Evolutionary conservation across 1,140 invertebrate species (phyloP).

Genomic region (Watersipora subatra): DNA sequence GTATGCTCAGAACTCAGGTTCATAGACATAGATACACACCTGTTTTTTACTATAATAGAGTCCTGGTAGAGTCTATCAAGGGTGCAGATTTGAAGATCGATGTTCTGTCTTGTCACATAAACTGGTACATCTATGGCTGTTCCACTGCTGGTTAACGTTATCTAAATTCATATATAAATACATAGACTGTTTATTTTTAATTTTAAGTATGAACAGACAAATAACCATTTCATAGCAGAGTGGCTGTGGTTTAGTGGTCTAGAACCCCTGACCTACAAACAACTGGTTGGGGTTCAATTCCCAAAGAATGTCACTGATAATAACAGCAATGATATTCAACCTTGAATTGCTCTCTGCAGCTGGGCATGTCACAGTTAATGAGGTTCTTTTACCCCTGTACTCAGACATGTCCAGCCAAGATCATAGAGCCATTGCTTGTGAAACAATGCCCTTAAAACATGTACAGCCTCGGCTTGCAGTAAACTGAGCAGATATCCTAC

Average conservation of each 20-base stretch:
- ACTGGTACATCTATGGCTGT: constrained; percentile 40
- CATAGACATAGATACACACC: constrained; percentile 21
- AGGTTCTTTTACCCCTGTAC: not conserved
- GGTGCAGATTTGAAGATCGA: constrained; percentile 40
- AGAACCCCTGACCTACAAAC: no score
- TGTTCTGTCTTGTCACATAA: constrained; percentile 32
- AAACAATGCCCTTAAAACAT: no score
- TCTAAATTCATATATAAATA: constrained; percentile 20
- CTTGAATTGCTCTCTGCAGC: no score
- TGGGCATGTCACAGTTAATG: not conserved
- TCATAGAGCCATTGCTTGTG: no score
- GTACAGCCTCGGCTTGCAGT: no score
- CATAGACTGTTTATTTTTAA: not conserved
- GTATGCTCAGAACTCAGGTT: no score
- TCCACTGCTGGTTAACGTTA: constrained; percentile 23
- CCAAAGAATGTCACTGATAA: no score
- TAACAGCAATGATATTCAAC: no score
- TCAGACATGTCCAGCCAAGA: no score
- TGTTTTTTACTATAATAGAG: constrained; percentile 36
- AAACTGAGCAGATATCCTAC: no score
- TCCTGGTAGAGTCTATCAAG: constrained; percentile 40
- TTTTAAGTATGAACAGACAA: not conserved
- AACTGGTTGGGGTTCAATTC: no score
- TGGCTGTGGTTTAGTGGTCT: not conserved
- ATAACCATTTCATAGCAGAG: not conserved